Base-by-base conservation (phyloP, 1,140 invertebrate species). In the Pseudoatta argentina region DNA sequence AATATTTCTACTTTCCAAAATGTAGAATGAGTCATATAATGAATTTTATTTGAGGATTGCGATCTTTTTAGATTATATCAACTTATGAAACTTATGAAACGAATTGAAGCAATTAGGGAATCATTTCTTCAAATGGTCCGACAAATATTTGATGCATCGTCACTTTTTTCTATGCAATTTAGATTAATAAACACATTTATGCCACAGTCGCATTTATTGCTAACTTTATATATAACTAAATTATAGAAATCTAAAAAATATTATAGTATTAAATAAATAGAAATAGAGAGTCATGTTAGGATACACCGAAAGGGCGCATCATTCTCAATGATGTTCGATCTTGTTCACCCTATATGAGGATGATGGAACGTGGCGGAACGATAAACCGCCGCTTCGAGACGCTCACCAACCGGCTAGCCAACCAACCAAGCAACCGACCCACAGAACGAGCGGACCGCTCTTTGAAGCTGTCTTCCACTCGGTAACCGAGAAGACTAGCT, bases 391-490 rank as follows among this genome's bases (percentile, higher is more conserved):
- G 66, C 3, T 27, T 51, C 27, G 39, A 83, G 69, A 73, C 27
- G 21, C 55, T 73, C 18, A 30, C 24, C 55, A 27, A 48, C 12
- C 79, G 51, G 34, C 48, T 39, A 79, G 64, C n/a, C 76, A 55
- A 16, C 27, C 63, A 66, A 67, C 63, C 77, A 44, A 78, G 48
- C 66, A 18, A 71, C 78, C 48, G 34, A 61, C 34, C 18, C 53
- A 72, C 34, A 57, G 79, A 57, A 44, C 79, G 34, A 73, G 67
- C 79, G 69, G 79, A 73, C 18, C 12, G 79, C 69, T 71, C 57
- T 88, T 89, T 86, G 83, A 86, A 59, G 71, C 59, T 34, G 72
- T 76, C n/a, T 44, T 78, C 77, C 53, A 79, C 61, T 88, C 82
- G 55, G 87, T 71, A 67, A 73, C 78, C 39, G 63, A 82, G 85